phyloP scores from a whole-genome alignment of 2,888 invertebrate genomes.

The Pimpla rufipes region DNA sequence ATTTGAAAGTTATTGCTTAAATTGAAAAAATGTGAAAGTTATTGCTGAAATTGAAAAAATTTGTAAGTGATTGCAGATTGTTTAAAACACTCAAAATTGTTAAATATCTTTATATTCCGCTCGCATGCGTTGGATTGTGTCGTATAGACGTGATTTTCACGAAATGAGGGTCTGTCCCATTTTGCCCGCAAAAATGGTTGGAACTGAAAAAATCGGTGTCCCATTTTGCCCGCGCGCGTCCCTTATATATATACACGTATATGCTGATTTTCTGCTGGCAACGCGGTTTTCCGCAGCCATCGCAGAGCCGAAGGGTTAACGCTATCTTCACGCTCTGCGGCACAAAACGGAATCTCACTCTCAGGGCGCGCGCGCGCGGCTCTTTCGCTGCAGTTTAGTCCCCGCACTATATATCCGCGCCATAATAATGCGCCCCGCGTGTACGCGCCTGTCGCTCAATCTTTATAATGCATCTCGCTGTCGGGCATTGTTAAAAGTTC shows the following conservation, averaged over 20 bases:
- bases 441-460: constrained; percentile 35
- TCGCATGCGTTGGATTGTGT: no score
- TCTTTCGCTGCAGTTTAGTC: constrained; percentile 13
- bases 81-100: no score
- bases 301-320: constrained; percentile 51
- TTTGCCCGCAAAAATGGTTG: no score
- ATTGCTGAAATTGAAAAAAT: no score
- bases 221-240: no score
- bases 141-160: no score
- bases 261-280: constrained; percentile 67
- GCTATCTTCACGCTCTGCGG: constrained; percentile 72
- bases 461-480: constrained; percentile 41
- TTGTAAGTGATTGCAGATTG: no score
- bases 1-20: no score
- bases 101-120: no score
- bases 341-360: constrained; percentile 68
- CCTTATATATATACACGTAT: background rate
- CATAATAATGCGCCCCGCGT: constrained; percentile 13
- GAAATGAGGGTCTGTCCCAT: no score
- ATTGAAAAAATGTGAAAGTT: no score
- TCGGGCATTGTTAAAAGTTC: constrained; percentile 65
- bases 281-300: constrained; percentile 64
- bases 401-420: constrained; percentile 5
- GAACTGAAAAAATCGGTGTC: no score
- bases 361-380: background rate